A percentile compares a stretch with the other conserved stretches of the same genome.
These are phyloP conservation scores for Procambarus clarkii DNA, from an alignment of 1,140 invertebrate genomes.

Conservation along the genomic window DNA sequence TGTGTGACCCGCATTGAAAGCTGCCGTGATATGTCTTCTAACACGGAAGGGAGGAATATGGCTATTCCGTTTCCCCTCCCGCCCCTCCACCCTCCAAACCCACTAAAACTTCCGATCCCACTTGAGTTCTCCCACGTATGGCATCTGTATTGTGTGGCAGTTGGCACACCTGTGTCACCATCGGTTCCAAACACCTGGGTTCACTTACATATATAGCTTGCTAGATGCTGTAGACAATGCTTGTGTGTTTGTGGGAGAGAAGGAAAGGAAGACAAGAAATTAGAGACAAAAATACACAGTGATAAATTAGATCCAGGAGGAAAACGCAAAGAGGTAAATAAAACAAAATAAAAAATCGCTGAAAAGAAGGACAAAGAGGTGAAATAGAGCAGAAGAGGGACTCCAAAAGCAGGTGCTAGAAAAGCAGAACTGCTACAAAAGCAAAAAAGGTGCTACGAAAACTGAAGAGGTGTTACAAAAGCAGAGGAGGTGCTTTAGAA, in stretches of 20 bases:
- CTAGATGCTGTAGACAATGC: not conserved
- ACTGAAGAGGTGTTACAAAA: too few species aligned
- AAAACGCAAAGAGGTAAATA: too few species aligned
- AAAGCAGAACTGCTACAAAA: too few species aligned
- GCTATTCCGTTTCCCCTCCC: not conserved
- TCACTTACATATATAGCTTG: not conserved
- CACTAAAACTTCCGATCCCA: too few species aligned
- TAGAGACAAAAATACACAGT: too few species aligned
- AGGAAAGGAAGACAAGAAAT: too few species aligned
- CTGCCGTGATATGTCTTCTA: constrained; percentile 60
- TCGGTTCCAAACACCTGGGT: not conserved
- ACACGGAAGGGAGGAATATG: not conserved
- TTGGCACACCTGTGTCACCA: not conserved
- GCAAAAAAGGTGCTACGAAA: too few species aligned
- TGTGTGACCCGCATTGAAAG: constrained; percentile 69
- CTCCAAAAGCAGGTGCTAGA: too few species aligned
- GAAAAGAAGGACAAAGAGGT: too few species aligned
- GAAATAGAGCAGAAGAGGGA: too few species aligned
- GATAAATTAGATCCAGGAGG: too few species aligned
- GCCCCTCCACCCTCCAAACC: not conserved
- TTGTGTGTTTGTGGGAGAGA: not conserved
- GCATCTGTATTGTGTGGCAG: not conserved
- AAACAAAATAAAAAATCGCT: too few species aligned
- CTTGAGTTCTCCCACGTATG: not conserved
- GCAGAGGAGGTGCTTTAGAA: not conserved